Evolutionary conservation across 2,797 vertebrate genomes (phyloP), one percentile per base, ranked within the genome.

Genomic region (Parotocinclus haroldoi): DNA sequence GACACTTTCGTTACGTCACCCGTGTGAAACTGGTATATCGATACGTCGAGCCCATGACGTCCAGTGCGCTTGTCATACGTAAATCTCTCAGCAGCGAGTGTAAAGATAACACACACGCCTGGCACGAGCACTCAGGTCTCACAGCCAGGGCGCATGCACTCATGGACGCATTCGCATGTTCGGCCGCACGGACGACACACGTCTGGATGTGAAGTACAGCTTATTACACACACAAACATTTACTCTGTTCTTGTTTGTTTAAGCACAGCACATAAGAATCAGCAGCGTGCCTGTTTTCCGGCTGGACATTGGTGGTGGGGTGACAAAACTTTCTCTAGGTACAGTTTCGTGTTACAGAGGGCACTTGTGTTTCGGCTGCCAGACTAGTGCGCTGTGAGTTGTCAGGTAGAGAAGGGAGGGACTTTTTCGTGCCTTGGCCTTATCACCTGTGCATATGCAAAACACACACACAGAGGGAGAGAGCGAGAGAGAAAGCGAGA

Each of bases 371-470:
- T 65, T 77, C 10, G 73, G 57, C 83, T 87, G 86, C 78, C 79
- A 81, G 75, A 68, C 59, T 74, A 78, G 71, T 52, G 72, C 76
- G 80, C 63, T 67, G 40, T 42, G 68, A 56, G 72, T 40, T 73
- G 82, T 48, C 75, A 70, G 81, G 81, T 38, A 17, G 70, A n/a
- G 46, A n/a, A n/a, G 76, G 74, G 76, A 55, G 69, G 76, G 75
- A 62, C 69, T 64, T 18, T 69, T 49, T 71, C n/a, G 58, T 77
- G 72, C 77, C 73, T 68, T 66, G 70, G 74, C 78, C 79, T 85
- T 89, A 90, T 90, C 88, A 85, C 81, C 78, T 71, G 78, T 69
- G 44, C 78, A 27, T 89, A 91, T 91, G 90, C 89, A 92, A 91
- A 92, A 9, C 80, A 76, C n/a, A n/a, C n/a, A n/a, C n/a, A n/a